Evolutionary conservation across 2,797 vertebrate genomes (phyloP), one percentile per base, ranked within the genome.

Genomic region (Aphelocoma californica): DNA sequence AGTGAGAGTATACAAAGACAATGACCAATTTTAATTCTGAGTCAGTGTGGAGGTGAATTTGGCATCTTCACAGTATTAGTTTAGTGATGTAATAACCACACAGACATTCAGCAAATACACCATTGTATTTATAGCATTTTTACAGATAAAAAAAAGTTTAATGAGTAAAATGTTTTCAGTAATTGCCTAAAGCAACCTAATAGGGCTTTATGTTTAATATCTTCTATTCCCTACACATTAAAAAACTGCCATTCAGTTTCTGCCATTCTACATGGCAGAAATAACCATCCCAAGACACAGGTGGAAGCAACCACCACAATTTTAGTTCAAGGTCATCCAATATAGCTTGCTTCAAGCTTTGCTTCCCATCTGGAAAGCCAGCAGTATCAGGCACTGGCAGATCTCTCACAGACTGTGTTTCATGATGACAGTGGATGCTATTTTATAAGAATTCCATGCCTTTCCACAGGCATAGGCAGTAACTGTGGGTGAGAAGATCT

Each of bases 271-370:
- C 29, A 14, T 18, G 48, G 67, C 65, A 89, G 71, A 92, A 95
- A 78, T 54, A 93, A 81, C 45, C 38, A 71, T 57, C 71, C 69
- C 64, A 44, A 48, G 18, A 9, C 38, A 82, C 48, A 91, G 74
- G 60, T 67, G 57, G 78, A 85, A 88, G 61, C 50, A 90, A 26
- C 42, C 74, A 92, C 25, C 45, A 75, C 58, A 62, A 60, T 67
- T 96, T 82, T 51, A 74, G 28, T 73, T 91, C 90, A 96, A 96
- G 94, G 94, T 91, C 75, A 86, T 47, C 61, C 95, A 92, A 50
- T 26, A 40, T 21, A 74, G 53, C 58, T 94, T 88, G 83, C 78
- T 83, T 53, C 60, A 70, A 64, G 60, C 53, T 77, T 58, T 94
- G 48, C 56, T 74, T 62, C 92, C 93, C 88, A 96, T 92, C 91